Conservation (phyloP, 2,797 vertebrate species). For the Leptodactylus fallax region DNA sequence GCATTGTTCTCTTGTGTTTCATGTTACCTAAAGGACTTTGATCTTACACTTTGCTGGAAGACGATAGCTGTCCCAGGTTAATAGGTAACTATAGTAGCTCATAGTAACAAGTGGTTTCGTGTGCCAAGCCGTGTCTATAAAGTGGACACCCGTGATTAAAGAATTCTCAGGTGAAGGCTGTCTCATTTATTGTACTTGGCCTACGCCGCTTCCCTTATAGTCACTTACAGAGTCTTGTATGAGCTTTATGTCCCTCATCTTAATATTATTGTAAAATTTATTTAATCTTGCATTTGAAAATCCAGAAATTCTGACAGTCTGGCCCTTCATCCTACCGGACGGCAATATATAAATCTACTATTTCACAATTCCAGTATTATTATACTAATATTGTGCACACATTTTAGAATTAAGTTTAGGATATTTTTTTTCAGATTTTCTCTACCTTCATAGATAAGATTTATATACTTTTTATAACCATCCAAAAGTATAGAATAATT, state of each 20-base stretch:
- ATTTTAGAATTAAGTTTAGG: no score
- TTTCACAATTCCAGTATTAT: no score
- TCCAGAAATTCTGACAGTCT: background rate
- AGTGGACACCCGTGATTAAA: constrained; percentile 12
- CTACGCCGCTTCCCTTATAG: background rate
- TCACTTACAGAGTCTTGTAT: background rate
- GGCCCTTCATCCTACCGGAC: no score
- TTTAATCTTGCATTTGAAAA: background rate
- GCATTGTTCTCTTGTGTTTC: background rate
- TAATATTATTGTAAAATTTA: background rate
- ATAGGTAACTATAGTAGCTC: constrained; percentile 40
- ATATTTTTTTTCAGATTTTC: no score
- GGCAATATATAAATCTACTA: no score
- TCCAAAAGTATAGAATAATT: no score
- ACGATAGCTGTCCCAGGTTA: constrained; percentile 26
- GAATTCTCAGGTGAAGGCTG: background rate
- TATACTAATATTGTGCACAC: no score
- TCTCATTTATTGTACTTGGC: background rate
- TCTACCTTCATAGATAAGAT: no score
- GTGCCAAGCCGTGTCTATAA: constrained; percentile 7
- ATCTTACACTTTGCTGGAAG: constrained; percentile 49
- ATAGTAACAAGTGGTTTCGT: constrained; percentile 7
- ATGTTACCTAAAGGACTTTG: constrained; percentile 41
- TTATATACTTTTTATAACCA: no score
- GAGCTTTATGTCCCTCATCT: background rate